These are phyloP conservation scores for Paramormyrops kingsleyae DNA, from an alignment of 2,113 vertebrate species.

Conservation along the genomic window DNA sequence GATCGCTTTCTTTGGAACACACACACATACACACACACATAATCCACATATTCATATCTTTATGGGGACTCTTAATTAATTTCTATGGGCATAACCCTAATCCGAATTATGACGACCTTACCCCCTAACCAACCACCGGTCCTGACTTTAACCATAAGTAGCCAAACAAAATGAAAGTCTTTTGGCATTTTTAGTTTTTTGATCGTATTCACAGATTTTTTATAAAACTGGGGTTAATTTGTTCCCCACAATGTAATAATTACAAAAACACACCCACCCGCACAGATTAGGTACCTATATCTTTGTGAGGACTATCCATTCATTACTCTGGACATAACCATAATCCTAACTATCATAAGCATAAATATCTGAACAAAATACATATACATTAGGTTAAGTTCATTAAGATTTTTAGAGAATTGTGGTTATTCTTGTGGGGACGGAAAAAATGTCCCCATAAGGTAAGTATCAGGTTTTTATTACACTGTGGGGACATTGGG, in stretches of 20 bases:
- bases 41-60: background rate
- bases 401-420: no score
- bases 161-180: background rate
- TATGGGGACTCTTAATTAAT: background rate
- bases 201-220: background rate
- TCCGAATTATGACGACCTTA: background rate
- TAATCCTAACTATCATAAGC: no score
- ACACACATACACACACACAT: background rate
- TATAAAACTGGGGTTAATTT: background rate
- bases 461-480: background rate
- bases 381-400: no score
- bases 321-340: no score
- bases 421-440: background rate
- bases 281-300: no score
- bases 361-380: no score
- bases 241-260: no score
- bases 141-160: background rate
- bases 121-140: background rate
- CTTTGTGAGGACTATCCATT: no score
- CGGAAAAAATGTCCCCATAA: background rate
- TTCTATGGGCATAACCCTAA: background rate
- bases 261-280: no score
- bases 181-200: background rate
- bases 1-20: background rate
- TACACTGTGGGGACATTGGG: background rate